phyloP scores from a whole-genome alignment of 2,113 vertebrate genomes.

The Grammomys surdaster region DNA sequence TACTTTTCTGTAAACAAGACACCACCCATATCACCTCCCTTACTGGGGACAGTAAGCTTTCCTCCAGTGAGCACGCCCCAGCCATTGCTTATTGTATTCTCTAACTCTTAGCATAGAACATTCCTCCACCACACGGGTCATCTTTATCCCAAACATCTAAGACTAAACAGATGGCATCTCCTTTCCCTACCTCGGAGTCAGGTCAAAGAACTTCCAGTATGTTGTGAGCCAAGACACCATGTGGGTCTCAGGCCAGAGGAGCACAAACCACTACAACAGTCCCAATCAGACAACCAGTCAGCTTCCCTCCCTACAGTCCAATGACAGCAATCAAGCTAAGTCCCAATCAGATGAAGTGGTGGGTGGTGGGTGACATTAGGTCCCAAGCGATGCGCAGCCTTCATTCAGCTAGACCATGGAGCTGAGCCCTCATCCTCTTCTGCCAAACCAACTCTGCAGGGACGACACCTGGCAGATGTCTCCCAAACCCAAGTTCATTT shows the following conservation, averaged over 20 bases:
- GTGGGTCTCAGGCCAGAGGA: background rate
- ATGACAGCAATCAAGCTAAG: background rate
- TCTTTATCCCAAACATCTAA: background rate
- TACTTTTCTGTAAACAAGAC: background rate
- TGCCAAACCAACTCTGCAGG: background rate
- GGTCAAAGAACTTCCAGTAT: background rate
- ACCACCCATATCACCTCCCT: background rate
- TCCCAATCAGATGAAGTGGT: background rate
- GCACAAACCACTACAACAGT: background rate
- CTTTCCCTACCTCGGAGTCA: background rate
- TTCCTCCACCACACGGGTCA: background rate
- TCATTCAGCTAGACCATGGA: background rate
- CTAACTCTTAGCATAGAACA: background rate
- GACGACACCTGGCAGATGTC: background rate
- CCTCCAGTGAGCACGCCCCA: background rate
- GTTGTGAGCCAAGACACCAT: background rate
- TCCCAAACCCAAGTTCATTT: background rate
- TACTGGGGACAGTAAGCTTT: rapidly evolving
- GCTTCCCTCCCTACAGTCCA: background rate
- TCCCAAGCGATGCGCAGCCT: background rate
- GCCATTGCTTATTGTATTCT: background rate
- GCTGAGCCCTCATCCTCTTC: background rate
- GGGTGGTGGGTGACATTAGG: background rate
- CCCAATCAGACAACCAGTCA: background rate
- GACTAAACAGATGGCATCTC: background rate